Evolutionary conservation across 2,113 vertebrate genomes (phyloP).

Genomic region (Hymenochirus boettgeri): DNA sequence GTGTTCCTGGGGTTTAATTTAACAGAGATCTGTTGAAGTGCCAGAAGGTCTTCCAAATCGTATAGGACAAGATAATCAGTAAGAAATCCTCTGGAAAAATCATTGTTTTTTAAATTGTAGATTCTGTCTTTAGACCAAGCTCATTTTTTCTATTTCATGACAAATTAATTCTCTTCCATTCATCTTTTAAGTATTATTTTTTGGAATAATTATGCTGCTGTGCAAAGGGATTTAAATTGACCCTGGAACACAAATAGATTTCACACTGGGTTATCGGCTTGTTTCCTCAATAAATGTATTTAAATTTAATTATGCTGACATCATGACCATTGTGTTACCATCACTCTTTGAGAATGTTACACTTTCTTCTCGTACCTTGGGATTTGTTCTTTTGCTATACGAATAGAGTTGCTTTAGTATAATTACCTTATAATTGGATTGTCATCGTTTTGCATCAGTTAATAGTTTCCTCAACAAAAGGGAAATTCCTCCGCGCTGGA

Average conservation of each 20-base stretch:
- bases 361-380: slow-evolving; percentile 26
- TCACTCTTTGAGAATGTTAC: slow-evolving; percentile 19
- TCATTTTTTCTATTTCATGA: background rate
- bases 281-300: slow-evolving; percentile 20
- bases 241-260: background rate
- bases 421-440: slow-evolving; percentile 42
- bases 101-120: no score
- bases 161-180: no score
- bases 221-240: background rate
- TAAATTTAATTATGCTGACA: slow-evolving; percentile 32
- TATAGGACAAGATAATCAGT: no score
- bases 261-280: slow-evolving; percentile 9
- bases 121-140: background rate
- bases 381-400: slow-evolving; percentile 30
- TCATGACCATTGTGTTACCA: slow-evolving; percentile 16
- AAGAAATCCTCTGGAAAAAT: no score
- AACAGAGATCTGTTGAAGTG: no score
- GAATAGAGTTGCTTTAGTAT: slow-evolving; percentile 28
- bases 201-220: background rate
- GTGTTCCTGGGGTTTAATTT: no score
- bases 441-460: slow-evolving; percentile 28
- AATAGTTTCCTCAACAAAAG: slow-evolving; percentile 25
- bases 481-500: background rate
- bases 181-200: no score
- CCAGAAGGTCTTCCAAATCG: no score